These are phyloP conservation scores for Phengaris arion DNA, from an alignment of 2,888 invertebrate genomes.

Conservation along the genomic window DNA sequence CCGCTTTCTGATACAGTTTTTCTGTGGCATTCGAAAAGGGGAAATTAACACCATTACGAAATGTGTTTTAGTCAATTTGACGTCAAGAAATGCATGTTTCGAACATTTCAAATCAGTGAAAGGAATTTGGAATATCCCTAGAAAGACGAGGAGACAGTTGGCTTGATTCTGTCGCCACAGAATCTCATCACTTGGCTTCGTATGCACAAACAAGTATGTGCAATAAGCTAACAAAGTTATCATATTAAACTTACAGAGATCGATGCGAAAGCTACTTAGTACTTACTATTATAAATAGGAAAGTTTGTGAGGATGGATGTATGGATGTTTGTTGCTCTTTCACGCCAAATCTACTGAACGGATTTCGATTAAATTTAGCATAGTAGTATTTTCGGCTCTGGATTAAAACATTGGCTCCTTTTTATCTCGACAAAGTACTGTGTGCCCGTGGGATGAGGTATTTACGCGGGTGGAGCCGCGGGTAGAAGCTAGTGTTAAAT, in stretches of 20 bases:
- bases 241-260: background rate
- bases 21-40: background rate
- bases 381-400: too few relatives aligned
- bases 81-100: background rate
- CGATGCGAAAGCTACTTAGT: too few relatives aligned
- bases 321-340: too few relatives aligned
- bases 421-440: too few relatives aligned
- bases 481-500: background rate
- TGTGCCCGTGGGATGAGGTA: too few relatives aligned
- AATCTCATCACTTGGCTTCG: background rate
- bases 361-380: too few relatives aligned
- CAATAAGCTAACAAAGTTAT: background rate
- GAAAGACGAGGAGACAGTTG: background rate
- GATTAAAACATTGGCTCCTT: too few relatives aligned
- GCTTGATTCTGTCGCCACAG: background rate
- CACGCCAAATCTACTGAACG: too few relatives aligned
- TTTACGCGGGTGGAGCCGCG: too few relatives aligned
- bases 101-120: background rate
- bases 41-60: constrained; percentile 12
- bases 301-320: too few relatives aligned
- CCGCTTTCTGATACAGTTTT: constrained; percentile 55
- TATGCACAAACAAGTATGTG: background rate
- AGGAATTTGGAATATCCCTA: background rate
- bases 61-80: background rate
- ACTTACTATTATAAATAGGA: too few relatives aligned